These are phyloP conservation scores for Mylabris phalerata DNA, from an alignment of 1,140 invertebrate genomes.

Conservation along the genomic window DNA sequence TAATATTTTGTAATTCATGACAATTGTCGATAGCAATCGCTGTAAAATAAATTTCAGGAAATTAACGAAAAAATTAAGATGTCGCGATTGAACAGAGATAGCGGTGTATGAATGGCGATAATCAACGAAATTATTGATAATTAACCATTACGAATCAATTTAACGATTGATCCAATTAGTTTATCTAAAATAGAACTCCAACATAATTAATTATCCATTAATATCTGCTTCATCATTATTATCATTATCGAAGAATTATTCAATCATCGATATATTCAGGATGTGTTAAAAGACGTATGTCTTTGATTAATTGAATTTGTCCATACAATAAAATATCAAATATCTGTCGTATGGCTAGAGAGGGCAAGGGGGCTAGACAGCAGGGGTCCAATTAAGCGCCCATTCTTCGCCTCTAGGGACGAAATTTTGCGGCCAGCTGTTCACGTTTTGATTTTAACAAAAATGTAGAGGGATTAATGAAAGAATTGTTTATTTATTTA, in stretches of 20 bases:
- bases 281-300: not conserved
- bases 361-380: constrained; percentile 14
- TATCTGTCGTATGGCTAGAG: not conserved
- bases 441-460: not conserved
- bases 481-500: constrained; percentile 10
- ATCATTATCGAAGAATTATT: no score
- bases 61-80: not conserved
- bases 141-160: no score
- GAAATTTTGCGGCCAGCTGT: constrained; percentile 12
- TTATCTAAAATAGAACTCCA: no score
- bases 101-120: no score
- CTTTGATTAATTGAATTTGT: not conserved
- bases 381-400: constrained; percentile 34
- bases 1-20: no score
- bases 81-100: no score
- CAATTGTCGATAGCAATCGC: not conserved
- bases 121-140: no score
- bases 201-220: no score
- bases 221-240: no score
- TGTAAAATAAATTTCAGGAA: not conserved
- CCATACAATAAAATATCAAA: not conserved
- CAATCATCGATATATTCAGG: not conserved
- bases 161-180: no score
- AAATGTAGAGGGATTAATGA: constrained; percentile 13
- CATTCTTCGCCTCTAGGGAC: constrained; percentile 22